Evolutionary conservation across 2,888 invertebrate genomes (phyloP).

Genomic region (Artemia sinica): DNA sequence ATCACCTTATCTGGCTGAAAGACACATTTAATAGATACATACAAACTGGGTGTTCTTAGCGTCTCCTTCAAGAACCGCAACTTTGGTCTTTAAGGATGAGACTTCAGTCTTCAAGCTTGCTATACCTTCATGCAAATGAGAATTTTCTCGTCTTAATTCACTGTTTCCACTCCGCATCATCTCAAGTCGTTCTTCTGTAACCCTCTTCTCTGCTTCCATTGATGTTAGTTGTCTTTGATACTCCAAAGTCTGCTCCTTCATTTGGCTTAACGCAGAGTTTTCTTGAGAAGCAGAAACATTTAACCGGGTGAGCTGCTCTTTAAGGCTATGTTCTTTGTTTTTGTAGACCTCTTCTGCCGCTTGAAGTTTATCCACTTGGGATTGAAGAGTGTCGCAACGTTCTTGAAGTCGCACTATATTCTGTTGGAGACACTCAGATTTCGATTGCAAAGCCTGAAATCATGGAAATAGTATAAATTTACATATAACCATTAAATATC

Average conservation of each 20-base stretch:
- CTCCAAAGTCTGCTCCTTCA: not conserved
- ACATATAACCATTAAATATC: no score
- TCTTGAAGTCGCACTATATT: constrained; percentile 3
- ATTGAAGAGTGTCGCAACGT: not conserved
- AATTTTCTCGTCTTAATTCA: not conserved
- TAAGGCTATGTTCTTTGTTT: not conserved
- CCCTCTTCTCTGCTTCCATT: not conserved
- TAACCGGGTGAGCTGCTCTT: constrained; percentile 1
- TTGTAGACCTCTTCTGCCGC: not conserved
- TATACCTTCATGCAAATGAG: not conserved
- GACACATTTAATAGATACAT: not conserved
- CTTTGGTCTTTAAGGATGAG: not conserved
- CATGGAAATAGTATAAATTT: not conserved
- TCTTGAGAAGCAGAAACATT: constrained; percentile 3
- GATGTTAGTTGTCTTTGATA: not conserved
- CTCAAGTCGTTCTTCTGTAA: not conserved
- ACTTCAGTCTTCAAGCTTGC: not conserved
- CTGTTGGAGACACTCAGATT: constrained; percentile 6
- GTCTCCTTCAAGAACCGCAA: constrained; percentile 3
- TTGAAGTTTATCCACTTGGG: constrained; percentile 6
- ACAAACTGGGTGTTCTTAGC: not conserved
- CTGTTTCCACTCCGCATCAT: not conserved
- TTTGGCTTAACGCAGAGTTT: not conserved
- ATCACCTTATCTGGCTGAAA: no score
- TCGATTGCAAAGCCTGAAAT: not conserved